Evolutionary conservation across 2,113 vertebrate species (phyloP).

Genomic region (Martes martes): DNA sequence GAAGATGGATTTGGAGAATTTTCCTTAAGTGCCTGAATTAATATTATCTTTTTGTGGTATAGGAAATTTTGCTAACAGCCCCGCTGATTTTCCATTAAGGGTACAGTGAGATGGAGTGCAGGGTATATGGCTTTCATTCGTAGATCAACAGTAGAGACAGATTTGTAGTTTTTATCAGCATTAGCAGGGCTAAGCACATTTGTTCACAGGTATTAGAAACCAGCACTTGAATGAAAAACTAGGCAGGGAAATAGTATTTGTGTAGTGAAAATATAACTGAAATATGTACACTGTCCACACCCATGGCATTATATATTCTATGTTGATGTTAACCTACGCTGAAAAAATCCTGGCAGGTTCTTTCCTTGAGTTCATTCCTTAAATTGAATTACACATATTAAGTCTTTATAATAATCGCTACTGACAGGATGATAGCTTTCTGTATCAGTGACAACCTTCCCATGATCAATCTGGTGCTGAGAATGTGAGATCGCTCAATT

Average conservation of each 20-base stretch:
- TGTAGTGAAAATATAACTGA: slow-evolving; percentile 4
- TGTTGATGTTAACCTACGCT: background rate
- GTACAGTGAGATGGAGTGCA: background rate
- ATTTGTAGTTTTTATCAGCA: slow-evolving; percentile 59
- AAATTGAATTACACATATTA: background rate
- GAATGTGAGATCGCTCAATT: background rate
- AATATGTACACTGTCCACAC: background rate
- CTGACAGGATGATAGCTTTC: background rate
- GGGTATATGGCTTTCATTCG: background rate
- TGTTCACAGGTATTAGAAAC: slow-evolving; percentile 52
- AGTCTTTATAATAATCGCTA: background rate
- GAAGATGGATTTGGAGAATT: slow-evolving; percentile 17
- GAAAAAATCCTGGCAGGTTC: background rate
- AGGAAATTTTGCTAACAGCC: slow-evolving; percentile 23
- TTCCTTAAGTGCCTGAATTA: slow-evolving; percentile 47
- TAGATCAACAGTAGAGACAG: slow-evolving; percentile 26
- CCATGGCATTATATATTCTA: background rate
- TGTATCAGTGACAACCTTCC: background rate
- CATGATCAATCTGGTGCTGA: background rate
- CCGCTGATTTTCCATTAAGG: slow-evolving; percentile 60
- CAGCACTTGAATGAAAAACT: slow-evolving; percentile 50
- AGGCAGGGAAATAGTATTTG: background rate
- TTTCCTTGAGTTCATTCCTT: slow-evolving; percentile 24
- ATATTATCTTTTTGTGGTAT: slow-evolving; percentile 48
- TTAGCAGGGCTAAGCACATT: slow-evolving; percentile 38